Percentiles rank a stretch among this genome's conserved stretches.
phyloP scores from a whole-genome alignment of 2,113 vertebrate species.

The Brachyistius frenatus region DNA sequence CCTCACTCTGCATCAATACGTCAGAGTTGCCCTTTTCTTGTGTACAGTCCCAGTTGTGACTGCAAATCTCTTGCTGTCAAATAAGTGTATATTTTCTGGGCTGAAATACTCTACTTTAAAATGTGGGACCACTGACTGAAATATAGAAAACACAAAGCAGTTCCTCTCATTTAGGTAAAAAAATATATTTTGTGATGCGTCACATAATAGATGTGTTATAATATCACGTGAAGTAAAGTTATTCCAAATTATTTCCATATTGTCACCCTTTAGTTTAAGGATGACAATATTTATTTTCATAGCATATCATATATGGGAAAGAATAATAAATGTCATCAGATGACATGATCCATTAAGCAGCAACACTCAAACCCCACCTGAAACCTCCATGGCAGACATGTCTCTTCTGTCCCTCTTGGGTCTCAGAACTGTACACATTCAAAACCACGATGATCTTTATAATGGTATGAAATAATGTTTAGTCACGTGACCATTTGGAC shows the following conservation, averaged over 20 bases:
- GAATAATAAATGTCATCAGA: no score
- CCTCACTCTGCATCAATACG: conserved; percentile 54
- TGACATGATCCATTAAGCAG: no score
- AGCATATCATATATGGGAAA: no score
- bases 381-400: no score
- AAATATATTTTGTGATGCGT: background rate
- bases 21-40: conserved; percentile 64
- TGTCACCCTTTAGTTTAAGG: no score
- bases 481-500: no score
- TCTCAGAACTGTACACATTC: no score
- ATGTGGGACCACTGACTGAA: background rate
- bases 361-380: no score
- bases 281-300: no score
- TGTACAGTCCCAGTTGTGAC: conserved; percentile 37
- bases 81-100: conserved; percentile 20
- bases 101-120: conserved; percentile 25
- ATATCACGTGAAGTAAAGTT: background rate
- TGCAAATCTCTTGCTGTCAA: conserved; percentile 56
- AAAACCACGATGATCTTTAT: no score
- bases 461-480: no score
- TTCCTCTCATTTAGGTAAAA: background rate
- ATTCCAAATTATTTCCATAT: background rate
- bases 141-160: background rate
- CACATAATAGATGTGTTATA: background rate
- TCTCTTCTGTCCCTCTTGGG: no score